phyloP scores from a whole-genome alignment of 2,113 vertebrate species.

The Saccopteryx leptura region DNA sequence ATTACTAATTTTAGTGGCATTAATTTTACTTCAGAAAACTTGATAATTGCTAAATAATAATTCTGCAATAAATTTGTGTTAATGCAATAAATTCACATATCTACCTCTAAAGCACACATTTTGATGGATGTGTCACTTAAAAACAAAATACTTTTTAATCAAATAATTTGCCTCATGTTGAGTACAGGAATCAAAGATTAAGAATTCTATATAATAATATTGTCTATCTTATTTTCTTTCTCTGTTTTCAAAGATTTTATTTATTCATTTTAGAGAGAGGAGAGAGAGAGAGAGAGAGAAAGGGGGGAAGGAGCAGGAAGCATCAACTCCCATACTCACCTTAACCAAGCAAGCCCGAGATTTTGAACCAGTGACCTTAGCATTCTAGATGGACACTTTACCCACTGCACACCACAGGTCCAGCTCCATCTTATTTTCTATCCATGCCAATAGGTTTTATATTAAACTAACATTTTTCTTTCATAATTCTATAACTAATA shows the following conservation, averaged over 20 bases:
- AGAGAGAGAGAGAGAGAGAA: too few species aligned
- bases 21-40: not conserved
- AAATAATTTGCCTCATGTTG: not conserved
- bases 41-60: constrained; percentile 26
- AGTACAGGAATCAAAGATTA: not conserved
- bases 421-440: not conserved
- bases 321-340: too few species aligned
- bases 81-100: too few species aligned
- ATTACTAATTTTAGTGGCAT: not conserved
- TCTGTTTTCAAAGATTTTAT: too few species aligned
- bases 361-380: too few species aligned
- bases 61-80: not conserved
- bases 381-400: too few species aligned
- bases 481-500: not conserved
- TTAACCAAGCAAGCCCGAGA: too few species aligned
- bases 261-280: too few species aligned
- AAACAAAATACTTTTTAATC: not conserved
- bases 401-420: too few species aligned
- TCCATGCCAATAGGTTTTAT: not conserved
- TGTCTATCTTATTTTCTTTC: not conserved
- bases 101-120: not conserved
- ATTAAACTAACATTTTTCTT: constrained; percentile 39
- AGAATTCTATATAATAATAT: not conserved
- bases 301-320: too few species aligned
- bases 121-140: not conserved